Base-by-base conservation (phyloP, 2,888 invertebrate genomes). In the Lissocephala sabroskyi region DNA sequence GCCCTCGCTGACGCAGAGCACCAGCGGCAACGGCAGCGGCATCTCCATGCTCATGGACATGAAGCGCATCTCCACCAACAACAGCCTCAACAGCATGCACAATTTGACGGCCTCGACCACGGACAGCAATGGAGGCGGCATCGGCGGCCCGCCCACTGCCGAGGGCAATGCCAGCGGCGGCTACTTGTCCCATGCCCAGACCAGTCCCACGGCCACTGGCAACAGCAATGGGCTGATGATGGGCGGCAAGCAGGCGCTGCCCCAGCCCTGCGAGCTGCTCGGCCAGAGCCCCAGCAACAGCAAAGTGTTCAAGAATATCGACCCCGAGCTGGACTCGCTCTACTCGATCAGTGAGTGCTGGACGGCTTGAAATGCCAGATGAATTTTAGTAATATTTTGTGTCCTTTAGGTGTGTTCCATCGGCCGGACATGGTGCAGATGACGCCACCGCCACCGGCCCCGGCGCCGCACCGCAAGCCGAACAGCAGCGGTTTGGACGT, bases 361-460 rank as follows among this genome's bases (percentile, higher is more conserved):
- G n/a, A n/a, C n/a, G n/a, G n/a, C n/a, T n/a, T n/a, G n/a, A n/a
- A n/a, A n/a, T n/a, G n/a, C n/a, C n/a, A n/a, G n/a, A n/a, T n/a
- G n/a, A n/a, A n/a, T n/a, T n/a, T n/a, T n/a, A n/a, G n/a, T n/a
- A n/a, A n/a, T n/a, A n/a, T n/a, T n/a, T 17, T 41, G 17, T 17
- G 14, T 40, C 47, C 49, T 35, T 0, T 36, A 84, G 84, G 81
- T 57, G 80, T 84, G 57, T 83, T 84, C 65, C 84, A 81, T 58
- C 82, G 84, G 10, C 73, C 82, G 52, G 85, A 85, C 49, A 80
- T 82, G 77, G 80, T 80, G 45, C 85, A 85, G 59, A 87, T 88
- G 65, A 90, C 91, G 19, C 91, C 92, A 16, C 90, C 92, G 26
- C 92, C 91, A 35, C 92, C 92, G 2, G 91, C 92, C 54, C 92